These are phyloP conservation scores for Coronaproctus castanopsis DNA, from an alignment of 2,888 invertebrate species.

Conservation along the genomic window DNA sequence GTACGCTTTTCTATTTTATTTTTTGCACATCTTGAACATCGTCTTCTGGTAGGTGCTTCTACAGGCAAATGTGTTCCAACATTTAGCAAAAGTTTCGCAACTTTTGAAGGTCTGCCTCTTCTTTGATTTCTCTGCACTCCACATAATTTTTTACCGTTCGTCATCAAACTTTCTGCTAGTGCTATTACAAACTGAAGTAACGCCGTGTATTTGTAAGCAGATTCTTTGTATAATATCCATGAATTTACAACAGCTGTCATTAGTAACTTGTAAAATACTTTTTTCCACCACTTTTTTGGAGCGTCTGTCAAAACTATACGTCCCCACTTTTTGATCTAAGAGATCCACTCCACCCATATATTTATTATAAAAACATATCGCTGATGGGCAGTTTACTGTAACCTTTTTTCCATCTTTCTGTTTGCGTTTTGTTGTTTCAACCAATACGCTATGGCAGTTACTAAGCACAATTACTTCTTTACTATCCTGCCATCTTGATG, in stretches of 20 bases:
- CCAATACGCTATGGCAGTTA: constrained; percentile 19
- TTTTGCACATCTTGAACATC: no score
- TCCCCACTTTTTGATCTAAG: constrained; percentile 21
- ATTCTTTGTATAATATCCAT: constrained; percentile 17
- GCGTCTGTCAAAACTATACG: constrained; percentile 21
- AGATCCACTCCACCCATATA: constrained; percentile 22
- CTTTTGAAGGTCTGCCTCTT: no score
- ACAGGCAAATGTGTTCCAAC: no score
- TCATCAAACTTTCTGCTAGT: background rate
- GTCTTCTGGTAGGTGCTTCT: no score
- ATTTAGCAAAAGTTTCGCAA: no score
- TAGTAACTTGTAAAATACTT: constrained; percentile 20
- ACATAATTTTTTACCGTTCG: background rate
- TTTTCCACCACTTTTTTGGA: constrained; percentile 22
- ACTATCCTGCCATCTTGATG: constrained; percentile 21
- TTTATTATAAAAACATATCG: constrained; percentile 19
- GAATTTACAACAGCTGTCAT: constrained; percentile 21
- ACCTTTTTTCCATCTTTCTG: constrained; percentile 21
- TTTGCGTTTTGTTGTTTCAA: constrained; percentile 15
- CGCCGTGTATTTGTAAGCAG: background rate
- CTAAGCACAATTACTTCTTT: constrained; percentile 22
- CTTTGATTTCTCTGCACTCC: no score
- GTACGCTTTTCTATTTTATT: no score
- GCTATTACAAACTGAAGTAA: background rate
- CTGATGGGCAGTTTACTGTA: constrained; percentile 14